Conservation (phyloP, 2,113 vertebrate species). For the Paralichthys olivaceus region DNA sequence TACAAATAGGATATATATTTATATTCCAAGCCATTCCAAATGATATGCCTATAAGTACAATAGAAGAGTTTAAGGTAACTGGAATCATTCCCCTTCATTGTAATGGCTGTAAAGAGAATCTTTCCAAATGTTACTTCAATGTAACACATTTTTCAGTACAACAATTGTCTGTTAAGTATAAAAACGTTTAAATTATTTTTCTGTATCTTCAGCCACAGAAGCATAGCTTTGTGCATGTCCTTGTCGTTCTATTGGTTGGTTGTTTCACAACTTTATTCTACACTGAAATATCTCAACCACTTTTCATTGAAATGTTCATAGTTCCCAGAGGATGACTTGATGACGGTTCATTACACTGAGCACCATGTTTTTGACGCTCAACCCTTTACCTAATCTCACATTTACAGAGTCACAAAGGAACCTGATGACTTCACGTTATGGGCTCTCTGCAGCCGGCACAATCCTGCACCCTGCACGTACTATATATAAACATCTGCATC, state of each 20-base stretch:
- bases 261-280: background rate
- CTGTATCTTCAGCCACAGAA: too few species aligned
- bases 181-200: too few species aligned
- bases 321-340: slow-evolving; percentile 2
- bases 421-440: slow-evolving; percentile 35
- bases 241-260: background rate
- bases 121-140: too few species aligned
- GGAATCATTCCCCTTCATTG: background rate
- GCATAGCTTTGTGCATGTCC: background rate
- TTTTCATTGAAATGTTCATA: background rate
- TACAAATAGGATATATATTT: too few species aligned
- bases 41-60: too few species aligned
- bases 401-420: slow-evolving; percentile 18
- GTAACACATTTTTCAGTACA: too few species aligned
- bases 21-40: too few species aligned
- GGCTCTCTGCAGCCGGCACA: slow-evolving; percentile 26
- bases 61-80: background rate
- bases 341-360: background rate
- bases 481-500: slow-evolving; percentile 80
- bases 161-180: too few species aligned
- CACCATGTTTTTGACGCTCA: background rate
- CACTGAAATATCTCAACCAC: background rate
- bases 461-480: slow-evolving; percentile 71
- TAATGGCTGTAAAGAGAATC: too few species aligned
- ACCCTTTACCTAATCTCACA: slow-evolving; percentile 21